A percentile compares a stretch with the other conserved stretches of the same genome.
Conservation (phyloP, 2,113 vertebrate genomes). For the Pedetes capensis region DNA sequence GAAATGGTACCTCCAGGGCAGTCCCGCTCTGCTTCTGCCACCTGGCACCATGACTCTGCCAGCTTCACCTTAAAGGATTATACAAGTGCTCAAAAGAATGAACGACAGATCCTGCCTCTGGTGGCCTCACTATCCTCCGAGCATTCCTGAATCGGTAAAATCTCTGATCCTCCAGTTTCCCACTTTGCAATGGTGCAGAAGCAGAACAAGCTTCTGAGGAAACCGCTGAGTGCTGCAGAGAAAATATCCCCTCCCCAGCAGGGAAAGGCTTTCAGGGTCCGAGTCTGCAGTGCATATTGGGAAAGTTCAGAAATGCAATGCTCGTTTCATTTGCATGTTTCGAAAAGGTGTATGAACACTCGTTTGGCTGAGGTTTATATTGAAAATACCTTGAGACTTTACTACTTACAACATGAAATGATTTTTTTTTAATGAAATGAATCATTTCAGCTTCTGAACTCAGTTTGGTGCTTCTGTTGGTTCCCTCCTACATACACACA, state of each 20-base stretch:
- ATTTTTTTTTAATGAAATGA: slow-evolving; percentile 23
- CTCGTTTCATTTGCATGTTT: slow-evolving; percentile 25
- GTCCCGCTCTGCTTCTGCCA: not conserved
- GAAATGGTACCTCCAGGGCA: not conserved
- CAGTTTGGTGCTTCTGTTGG: not conserved
- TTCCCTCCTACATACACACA: not conserved
- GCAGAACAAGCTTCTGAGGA: not conserved
- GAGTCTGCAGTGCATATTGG: not conserved
- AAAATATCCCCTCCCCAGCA: not conserved
- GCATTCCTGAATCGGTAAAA: not conserved
- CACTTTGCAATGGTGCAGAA: not conserved
- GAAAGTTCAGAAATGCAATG: not conserved
- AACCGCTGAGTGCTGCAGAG: not conserved
- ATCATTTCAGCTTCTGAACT: not conserved
- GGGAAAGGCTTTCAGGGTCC: not conserved
- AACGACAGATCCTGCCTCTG: accelerated
- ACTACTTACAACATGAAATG: not conserved
- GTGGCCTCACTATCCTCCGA: not conserved
- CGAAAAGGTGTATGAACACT: not conserved
- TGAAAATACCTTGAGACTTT: slow-evolving; percentile 18
- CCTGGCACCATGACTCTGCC: not conserved
- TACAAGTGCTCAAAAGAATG: not conserved
- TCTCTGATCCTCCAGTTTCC: not conserved
- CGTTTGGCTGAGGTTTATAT: not conserved
- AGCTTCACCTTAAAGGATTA: not conserved